Base-by-base conservation (phyloP, 2,797 vertebrate species). In the Halcyon badia region DNA sequence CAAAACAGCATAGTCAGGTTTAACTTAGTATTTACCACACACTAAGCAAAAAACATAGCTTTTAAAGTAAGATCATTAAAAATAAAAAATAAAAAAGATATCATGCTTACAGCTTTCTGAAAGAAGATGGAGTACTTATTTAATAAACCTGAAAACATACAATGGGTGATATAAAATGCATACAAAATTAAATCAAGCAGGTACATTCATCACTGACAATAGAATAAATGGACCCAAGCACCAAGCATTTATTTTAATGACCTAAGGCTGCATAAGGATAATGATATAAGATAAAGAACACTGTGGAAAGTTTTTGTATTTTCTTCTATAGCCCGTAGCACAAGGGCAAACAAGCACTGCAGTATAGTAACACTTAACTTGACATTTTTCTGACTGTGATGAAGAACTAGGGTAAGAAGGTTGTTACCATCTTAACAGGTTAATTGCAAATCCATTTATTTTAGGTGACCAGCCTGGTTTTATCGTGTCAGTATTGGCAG, bases 161-260 rank as follows among this genome's bases (percentile, higher is more conserved):
- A 96, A 90, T 90, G 37, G 94, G 78, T 6, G 16, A 97, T 96
- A 97, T 94, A 97, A 98, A 98, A 97, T 91, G 89, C 96, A 96
- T 96, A 62, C 69, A 95, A 97, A 98, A 98, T 98, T 95, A 97
- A 98, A 97, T 90, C 81, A 97, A 98, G 54, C 96, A 97, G 96
- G 83, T 96, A 48, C 94, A 98, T 98, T 98, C 92, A 97, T 98
- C 98, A 98, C 86, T 98, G 97, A 96, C 97, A 98, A 69, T 94
- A 97, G 96, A 97, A 98, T 97, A 98, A 98, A 98, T 98, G 96
- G 94, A 94, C 78, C 76, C 91, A 83, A 94, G 84, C 52, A 79
- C 68, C 87, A 95, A 98, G 94, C 95, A 97, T 98, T 97, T 98
- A 97, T 98, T 98, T 98, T 97, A 98, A 97, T 97, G 97, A 96